A percentile compares a stretch with the other conserved stretches of the same genome.
Evolutionary conservation across 2,888 invertebrate species (phyloP).

Genomic region (Andrena chrysosceles): DNA sequence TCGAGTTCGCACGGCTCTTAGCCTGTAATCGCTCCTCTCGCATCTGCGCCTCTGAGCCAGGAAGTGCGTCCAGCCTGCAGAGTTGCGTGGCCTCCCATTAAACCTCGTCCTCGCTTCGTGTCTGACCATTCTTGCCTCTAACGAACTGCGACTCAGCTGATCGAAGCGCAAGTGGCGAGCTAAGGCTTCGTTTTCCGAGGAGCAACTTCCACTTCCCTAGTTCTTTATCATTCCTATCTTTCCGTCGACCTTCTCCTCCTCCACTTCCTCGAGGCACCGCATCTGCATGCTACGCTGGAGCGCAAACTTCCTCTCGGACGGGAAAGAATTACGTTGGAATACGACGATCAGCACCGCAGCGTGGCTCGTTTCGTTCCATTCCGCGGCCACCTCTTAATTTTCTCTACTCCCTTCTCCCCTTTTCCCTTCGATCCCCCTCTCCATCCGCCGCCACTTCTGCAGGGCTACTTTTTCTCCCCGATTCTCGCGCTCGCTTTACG

Average conservation of each 20-base stretch:
- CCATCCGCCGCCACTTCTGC: neutral
- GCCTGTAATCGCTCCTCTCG: constrained; percentile 60
- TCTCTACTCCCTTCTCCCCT: constrained; percentile 18
- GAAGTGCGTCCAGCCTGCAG: constrained; percentile 17
- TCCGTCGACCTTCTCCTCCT: neutral
- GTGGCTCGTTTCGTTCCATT: constrained; percentile 26
- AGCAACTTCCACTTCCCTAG: neutral
- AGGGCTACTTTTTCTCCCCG: constrained; percentile 47
- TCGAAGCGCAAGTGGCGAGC: neutral
- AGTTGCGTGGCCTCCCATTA: constrained; percentile 25
- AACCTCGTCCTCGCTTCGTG: constrained; percentile 2
- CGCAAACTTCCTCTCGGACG: constrained; percentile 28
- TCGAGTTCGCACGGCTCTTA: constrained; percentile 70
- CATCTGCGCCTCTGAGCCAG: constrained; percentile 46
- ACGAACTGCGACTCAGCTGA: neutral
- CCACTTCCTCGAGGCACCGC: constrained; percentile 1
- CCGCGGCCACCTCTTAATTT: constrained; percentile 56
- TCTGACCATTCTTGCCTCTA: neutral
- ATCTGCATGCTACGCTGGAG: constrained; percentile 21
- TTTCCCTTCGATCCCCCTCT: neutral
- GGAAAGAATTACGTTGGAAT: constrained; percentile 61
- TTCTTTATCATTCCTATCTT: neutral
- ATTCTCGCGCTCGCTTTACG: constrained; percentile 29
- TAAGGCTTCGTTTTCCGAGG: neutral
- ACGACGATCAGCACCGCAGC: constrained; percentile 38